Base-by-base conservation (phyloP, 2,888 invertebrate genomes). In the Eueremaeus valkanovi region DNA sequence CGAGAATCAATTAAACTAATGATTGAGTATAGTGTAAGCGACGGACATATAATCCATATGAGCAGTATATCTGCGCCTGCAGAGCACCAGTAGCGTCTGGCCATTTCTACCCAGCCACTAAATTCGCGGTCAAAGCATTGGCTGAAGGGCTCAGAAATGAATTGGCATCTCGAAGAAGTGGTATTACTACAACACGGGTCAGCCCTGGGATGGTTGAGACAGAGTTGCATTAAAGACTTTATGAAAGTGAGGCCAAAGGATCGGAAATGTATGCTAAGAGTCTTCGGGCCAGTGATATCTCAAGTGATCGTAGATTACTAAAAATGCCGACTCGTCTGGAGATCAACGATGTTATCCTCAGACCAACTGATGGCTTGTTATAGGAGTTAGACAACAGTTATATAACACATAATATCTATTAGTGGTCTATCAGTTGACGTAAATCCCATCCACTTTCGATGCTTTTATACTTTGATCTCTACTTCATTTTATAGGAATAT, bases 261-360 rank as follows among this genome's bases (percentile, higher is more conserved):
- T 45, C 45, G 18, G 29, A 24, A 9, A 51, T 74, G 11, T 76
- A 76, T 33, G 13, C 45, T 21, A 58, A 73, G 8, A 74, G 55
- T 13, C 18, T 89, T 6, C 83, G 86, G 70, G 81, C 89, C 0
- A 82, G 84, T 55, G 90, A 90, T 81, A 85, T 90, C 8, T 88
- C 89, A 88, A 1, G 86, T 89, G 1, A 77, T 87, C 13, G 89
- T n/a, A 88, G 80, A 86, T 87, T 0, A 82, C n/a, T 90, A n/a
- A 85, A 87, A 6, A 87, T 88, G 0, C 89, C 89, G 2, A 85
- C 88, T 0, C 85, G 87, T 79, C 88, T 88, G 18, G 86, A 87
- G 83, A 87, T 88, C 81, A 77, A 78, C 49, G 80, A 80, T 51
- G 51, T 80, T 5, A 45, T 80, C 3, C 11, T 79, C 0, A 29